Percentiles rank a stretch among this genome's conserved stretches.
These are phyloP conservation scores for Anguilla marmorata DNA, from an alignment of 2,797 vertebrate genomes.

Conservation along the genomic window DNA sequence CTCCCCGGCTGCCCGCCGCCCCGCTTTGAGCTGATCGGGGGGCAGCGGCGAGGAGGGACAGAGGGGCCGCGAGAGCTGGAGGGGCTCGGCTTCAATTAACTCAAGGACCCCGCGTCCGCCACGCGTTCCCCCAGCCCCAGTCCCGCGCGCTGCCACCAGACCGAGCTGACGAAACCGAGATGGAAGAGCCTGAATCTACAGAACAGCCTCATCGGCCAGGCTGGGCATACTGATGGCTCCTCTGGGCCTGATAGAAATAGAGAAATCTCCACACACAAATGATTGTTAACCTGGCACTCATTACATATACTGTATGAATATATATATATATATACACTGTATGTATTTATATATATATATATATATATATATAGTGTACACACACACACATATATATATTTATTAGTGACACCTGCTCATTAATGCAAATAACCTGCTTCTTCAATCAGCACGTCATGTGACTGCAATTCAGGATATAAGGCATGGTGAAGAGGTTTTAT, in stretches of 20 bases:
- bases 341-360: background rate
- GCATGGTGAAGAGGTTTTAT: no score
- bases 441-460: no score
- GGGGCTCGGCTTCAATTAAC: conserved; percentile 74
- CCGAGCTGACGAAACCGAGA: conserved; percentile 50
- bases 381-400: no score
- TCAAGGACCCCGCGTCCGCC: conserved; percentile 57
- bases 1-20: conserved; percentile 57
- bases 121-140: conserved; percentile 56
- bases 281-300: background rate
- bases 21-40: conserved; percentile 40
- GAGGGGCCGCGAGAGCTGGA: conserved; percentile 62
- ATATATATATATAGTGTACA: background rate
- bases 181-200: conserved; percentile 27
- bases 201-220: background rate
- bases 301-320: background rate
- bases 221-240: background rate
- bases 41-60: background rate
- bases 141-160: conserved; percentile 25
- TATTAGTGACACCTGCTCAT: background rate
- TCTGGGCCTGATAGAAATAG: background rate
- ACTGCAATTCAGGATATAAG: no score
- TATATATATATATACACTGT: background rate
- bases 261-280: background rate
- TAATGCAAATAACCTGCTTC: no score